Conservation (phyloP, 2,797 vertebrate genomes). For the Clarias laeviceps region DNA sequence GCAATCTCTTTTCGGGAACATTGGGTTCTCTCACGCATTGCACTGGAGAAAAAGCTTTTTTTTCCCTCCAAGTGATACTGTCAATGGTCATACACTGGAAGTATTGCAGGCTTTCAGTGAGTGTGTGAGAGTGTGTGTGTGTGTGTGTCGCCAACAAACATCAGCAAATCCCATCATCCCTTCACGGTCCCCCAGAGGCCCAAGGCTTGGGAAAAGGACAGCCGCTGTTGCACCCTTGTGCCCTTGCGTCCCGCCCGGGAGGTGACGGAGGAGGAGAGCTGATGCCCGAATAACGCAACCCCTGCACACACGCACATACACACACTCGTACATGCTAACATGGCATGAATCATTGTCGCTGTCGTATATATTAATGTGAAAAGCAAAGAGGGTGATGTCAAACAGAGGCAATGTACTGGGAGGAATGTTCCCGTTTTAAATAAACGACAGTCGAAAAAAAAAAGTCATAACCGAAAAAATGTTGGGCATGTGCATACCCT, state of each 20-base stretch:
- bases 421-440: conserved; percentile 80
- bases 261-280: conserved; percentile 75
- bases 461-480: conserved; percentile 61
- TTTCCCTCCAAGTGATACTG: conserved; percentile 72
- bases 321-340: conserved; percentile 54
- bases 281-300: conserved; percentile 62
- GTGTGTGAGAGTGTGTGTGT: conserved; percentile 47
- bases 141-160: conserved; percentile 77
- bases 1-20: conserved; percentile 6
- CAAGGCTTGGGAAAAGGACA: conserved; percentile 81
- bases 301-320: conserved; percentile 48
- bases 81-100: conserved; percentile 72
- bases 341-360: conserved; percentile 68
- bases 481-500: conserved; percentile 61
- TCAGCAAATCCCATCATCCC: conserved; percentile 80
- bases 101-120: conserved; percentile 64
- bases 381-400: conserved; percentile 70
- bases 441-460: conserved; percentile 61
- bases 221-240: conserved; percentile 68
- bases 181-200: conserved; percentile 66
- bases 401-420: conserved; percentile 70
- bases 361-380: conserved; percentile 74
- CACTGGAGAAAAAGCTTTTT: conserved; percentile 57
- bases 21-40: conserved; percentile 32
- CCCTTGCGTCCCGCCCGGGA: conserved; percentile 70